Base-by-base conservation (phyloP, 2,888 invertebrate species). In the Phortica magna region DNA sequence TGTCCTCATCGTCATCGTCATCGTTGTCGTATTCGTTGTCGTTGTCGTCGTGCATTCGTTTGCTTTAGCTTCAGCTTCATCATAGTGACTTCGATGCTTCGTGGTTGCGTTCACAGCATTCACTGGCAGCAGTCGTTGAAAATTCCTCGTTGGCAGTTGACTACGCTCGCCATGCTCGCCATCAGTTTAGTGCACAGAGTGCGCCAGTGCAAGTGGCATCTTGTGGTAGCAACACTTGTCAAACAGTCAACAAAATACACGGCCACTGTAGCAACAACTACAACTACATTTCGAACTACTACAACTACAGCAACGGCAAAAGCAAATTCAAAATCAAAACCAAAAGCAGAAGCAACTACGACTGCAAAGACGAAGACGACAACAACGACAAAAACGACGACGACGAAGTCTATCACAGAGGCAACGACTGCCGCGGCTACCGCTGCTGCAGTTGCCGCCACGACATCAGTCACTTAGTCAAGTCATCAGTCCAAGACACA, bases 171-270 rank as follows among this genome's bases (percentile, higher is more conserved):
- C 83, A 86, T 86, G 82, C 83, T 83, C 82, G 83, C 81, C 82
- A 76, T 80, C 83, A 82, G 83, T 87, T 89, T 88, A 89, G 89
- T 90, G 89, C 89, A 88, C 83, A 89, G 84, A 88, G 88, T 89
- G 89, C 89, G 89, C 87, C 88, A 88, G 88, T 87, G 83, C 89
- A 87, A 89, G 89, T 88, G 87, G 87, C 86, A 87, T 87, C 84
- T 84, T 65, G 67, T 76, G 53, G 39, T 73, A 64, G 73, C 74
- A 67, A 68, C 68, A 75, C 9, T 39, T 17, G 31, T 70, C 17
- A 70, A 55, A 53, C 7, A 70, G 53, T 7, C 55, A 19, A 70
- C 71, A 57, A 14, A 14, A 55, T 31, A 7, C 9, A 71, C 71
- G 42, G 19, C 39, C 39, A 73, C 59, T 2, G 14, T 39, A 41